Percentiles rank a stretch among this genome's conserved stretches.
Evolutionary conservation across 2,797 vertebrate genomes (phyloP).

Genomic region (Pterois miles): DNA sequence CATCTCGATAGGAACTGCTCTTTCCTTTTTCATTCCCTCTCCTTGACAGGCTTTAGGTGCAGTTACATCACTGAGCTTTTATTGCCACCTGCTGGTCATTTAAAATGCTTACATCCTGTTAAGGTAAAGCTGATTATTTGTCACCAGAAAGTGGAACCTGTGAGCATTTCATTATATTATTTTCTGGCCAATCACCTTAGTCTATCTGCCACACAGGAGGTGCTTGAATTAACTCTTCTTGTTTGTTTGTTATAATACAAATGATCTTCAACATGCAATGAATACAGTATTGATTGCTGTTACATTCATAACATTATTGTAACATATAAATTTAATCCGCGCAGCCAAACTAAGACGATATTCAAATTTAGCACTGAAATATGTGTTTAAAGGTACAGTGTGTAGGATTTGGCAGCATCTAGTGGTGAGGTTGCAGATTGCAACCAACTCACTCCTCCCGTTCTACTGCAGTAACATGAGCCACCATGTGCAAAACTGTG

Average conservation of each 20-base stretch:
- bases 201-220: not conserved
- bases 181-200: not conserved
- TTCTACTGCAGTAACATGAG: too few relatives aligned
- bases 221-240: not conserved
- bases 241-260: constrained; percentile 10
- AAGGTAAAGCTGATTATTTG: not conserved
- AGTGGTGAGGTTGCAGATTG: too few relatives aligned
- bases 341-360: not conserved
- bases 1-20: not conserved
- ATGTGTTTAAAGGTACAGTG: too few relatives aligned
- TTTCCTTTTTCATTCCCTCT: not conserved
- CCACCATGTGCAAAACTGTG: not conserved
- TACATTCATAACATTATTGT: not conserved
- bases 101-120: not conserved
- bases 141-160: not conserved
- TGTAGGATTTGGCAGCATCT: too few relatives aligned
- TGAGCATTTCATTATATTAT: not conserved
- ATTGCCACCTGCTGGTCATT: constrained; percentile 63
- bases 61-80: constrained; percentile 14
- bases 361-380: not conserved
- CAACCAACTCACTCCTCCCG: too few relatives aligned
- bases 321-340: not conserved
- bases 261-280: not conserved
- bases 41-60: not conserved
- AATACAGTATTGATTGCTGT: not conserved